Base-by-base conservation (phyloP, 2,797 vertebrate genomes). In the Brachyrhaphis roseni region DNA sequence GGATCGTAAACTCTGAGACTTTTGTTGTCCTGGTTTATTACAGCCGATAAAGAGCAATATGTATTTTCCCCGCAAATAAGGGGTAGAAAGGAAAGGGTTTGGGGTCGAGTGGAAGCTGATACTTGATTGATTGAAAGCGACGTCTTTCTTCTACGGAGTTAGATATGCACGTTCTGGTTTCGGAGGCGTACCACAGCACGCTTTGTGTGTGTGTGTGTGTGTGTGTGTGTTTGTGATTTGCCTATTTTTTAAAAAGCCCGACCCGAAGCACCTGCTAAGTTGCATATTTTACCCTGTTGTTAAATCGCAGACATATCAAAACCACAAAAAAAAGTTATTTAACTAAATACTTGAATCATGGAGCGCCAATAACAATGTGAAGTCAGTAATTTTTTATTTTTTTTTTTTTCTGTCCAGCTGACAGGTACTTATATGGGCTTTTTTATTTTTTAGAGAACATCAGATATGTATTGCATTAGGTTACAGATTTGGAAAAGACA, bases 311-410 rank as follows among this genome's bases (percentile, higher is more conserved):
- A 96, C 95, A 96, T 96, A 96, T 96, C 95, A 96, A 95, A 94
- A 95, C 77, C 87, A 93, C 28, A 51, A 57, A 57, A 57, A 57
- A 91, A 93, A 95, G 93, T 97, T 96, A 97, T 97, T 95, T 94
- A 96, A 97, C 95, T 92, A 95, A 97, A 98, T 99, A 99, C 97
- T 99, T 99, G 98, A 99, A 99, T 97, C 96, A 92, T 92, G 87
- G 91, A 97, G 95, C 96, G 96, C 97, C 97, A 97, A 97, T 97
- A 97, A 95, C 91, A 97, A 98, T 98, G 97, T 98, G 98, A 98
- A 98, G 96, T 96, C 95, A 86, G 91, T 90, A 74, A 83, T 90
- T 26, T 88, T 84, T 23, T 0, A 1, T 82, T 91, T 91, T 80
- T 84, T 91, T 80, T 84, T 88, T 83, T 83, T 91, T 75, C 75